Percentiles rank a stretch among this genome's conserved stretches.
These are phyloP conservation scores for Thoracochromis brauschi DNA, from an alignment of 2,113 vertebrate genomes.

Conservation along the genomic window DNA sequence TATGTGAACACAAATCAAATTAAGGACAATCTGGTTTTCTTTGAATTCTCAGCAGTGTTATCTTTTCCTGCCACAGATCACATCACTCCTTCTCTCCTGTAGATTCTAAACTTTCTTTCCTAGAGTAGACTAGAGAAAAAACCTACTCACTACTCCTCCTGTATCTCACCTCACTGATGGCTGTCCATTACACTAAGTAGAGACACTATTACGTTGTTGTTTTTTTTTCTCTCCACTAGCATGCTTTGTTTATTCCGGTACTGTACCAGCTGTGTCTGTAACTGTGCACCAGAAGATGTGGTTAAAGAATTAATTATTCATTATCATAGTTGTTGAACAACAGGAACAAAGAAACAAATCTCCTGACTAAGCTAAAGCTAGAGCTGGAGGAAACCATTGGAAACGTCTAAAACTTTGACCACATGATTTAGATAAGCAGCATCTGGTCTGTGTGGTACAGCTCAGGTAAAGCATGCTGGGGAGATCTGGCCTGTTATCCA, in stretches of 20 bases:
- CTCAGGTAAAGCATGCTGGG: not conserved
- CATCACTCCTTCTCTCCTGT: not conserved
- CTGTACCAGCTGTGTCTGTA: not conserved
- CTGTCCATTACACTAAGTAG: not conserved
- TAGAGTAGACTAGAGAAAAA: not conserved
- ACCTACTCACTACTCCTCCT: not conserved
- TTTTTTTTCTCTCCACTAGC: not conserved
- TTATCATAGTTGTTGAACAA: not conserved
- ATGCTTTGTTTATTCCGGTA: not conserved
- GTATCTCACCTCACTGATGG: not conserved
- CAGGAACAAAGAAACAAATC: not conserved
- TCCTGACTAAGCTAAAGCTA: not conserved
- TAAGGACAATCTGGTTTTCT: not conserved
- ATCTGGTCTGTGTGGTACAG: not conserved
- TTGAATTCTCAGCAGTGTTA: not conserved
- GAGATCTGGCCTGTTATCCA: not conserved
- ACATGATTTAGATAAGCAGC: not conserved
- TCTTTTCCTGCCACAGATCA: not conserved
- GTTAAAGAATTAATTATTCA: not conserved
- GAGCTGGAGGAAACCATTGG: not conserved
- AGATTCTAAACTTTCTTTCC: not conserved
- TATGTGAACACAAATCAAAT: not conserved
- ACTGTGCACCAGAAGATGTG: not conserved
- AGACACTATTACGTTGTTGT: not conserved
- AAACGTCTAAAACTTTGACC: not conserved